Evolutionary conservation across 2,888 invertebrate species (phyloP).

Genomic region (Eremobia ochroleuca): DNA sequence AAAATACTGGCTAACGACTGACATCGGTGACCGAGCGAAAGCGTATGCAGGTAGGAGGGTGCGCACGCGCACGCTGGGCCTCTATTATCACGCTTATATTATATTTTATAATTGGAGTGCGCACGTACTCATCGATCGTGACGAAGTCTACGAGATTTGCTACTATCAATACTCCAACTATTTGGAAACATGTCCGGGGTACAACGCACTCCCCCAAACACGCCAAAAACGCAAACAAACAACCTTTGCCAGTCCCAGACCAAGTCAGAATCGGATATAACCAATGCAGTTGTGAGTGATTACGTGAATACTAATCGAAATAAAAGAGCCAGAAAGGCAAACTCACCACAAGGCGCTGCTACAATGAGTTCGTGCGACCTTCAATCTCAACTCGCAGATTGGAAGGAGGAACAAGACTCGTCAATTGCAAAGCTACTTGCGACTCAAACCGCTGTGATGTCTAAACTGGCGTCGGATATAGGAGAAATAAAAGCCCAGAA

Average conservation of each 20-base stretch:
- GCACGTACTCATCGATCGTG: neutral
- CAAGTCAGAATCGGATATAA: neutral
- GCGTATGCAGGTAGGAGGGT: too few relatives aligned
- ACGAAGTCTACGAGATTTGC: neutral
- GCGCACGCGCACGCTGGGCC: too few relatives aligned
- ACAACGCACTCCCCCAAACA: neutral
- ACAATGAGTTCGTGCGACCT: neutral
- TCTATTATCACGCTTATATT: too few relatives aligned
- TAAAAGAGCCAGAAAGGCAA: neutral
- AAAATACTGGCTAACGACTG: too few relatives aligned
- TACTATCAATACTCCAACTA: too few relatives aligned
- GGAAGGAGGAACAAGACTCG: neutral
- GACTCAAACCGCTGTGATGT: neutral
- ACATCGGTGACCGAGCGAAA: too few relatives aligned
- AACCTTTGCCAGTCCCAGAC: neutral
- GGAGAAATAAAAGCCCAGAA: constrained; percentile 1
- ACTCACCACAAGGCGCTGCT: neutral
- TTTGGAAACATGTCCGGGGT: neutral
- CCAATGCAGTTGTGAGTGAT: neutral
- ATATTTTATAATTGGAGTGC: too few relatives aligned
- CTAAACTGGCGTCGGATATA: neutral
- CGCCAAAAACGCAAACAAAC: constrained; percentile 3
- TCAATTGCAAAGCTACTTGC: neutral
- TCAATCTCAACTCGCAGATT: neutral
- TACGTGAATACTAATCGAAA: neutral